phyloP scores from a whole-genome alignment of 2,113 vertebrate genomes.

The Toxostoma redivivum region DNA sequence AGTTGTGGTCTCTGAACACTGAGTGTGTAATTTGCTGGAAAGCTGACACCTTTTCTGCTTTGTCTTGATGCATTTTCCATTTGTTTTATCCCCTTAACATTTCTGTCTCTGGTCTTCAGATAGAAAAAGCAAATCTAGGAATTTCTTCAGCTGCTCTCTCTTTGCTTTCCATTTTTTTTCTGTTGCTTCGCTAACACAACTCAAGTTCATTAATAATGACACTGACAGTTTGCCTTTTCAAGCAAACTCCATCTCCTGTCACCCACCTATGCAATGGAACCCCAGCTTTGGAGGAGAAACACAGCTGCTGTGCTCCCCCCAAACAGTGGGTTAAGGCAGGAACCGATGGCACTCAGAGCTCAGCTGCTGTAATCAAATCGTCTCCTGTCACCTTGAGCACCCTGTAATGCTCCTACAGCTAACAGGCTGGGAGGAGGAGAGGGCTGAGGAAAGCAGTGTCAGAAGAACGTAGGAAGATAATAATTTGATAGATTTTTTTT shows the following conservation, averaged over 20 bases:
- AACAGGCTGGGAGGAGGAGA: conserved; percentile 13
- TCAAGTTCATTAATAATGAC: neutral
- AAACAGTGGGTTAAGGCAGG: neutral
- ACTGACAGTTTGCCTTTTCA: neutral
- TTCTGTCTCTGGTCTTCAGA: conserved; percentile 21
- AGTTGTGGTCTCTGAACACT: neutral
- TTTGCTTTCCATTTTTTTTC: neutral
- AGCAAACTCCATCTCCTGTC: neutral
- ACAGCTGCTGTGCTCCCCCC: neutral
- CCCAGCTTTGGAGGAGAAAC: neutral
- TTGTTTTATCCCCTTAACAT: conserved; percentile 11
- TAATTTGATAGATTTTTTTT: neutral
- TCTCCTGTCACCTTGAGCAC: neutral
- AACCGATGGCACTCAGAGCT: neutral
- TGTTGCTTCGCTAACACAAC: neutral
- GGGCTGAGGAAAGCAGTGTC: neutral
- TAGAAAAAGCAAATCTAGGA: conserved; percentile 7
- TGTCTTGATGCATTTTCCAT: neutral
- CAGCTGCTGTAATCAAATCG: neutral
- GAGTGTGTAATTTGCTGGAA: conserved; percentile 28
- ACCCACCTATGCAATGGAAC: neutral
- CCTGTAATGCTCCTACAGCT: neutral
- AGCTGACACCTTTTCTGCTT: conserved; percentile 33
- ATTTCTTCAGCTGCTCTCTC: neutral
- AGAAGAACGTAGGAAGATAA: conserved; percentile 12